Evolutionary conservation across 2,888 invertebrate species (phyloP).

Genomic region (Corythucha ciliata): DNA sequence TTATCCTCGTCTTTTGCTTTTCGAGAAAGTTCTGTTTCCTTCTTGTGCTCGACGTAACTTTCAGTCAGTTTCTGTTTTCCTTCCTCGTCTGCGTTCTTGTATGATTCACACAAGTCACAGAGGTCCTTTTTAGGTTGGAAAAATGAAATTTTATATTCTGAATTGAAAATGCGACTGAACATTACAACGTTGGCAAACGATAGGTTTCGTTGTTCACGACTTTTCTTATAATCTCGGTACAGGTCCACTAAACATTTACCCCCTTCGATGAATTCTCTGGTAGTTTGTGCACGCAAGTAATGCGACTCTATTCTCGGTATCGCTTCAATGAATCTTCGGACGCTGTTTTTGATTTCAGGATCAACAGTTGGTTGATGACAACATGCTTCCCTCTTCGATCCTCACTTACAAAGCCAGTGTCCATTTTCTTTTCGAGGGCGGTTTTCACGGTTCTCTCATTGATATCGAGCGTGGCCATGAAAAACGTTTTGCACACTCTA

Average conservation of each 20-base stretch:
- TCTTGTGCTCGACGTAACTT: neutral
- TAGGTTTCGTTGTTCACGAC: neutral
- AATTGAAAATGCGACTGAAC: slow-evolving; percentile 10
- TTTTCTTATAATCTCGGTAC: slow-evolving; percentile 4
- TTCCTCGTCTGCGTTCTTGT: neutral
- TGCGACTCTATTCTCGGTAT: slow-evolving; percentile 20
- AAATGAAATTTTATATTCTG: slow-evolving; percentile 11
- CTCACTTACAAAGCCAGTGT: slow-evolving; percentile 29
- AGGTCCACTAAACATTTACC: slow-evolving; percentile 6
- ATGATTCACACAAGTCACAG: slow-evolving; percentile 4
- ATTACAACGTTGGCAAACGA: neutral
- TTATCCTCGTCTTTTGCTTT: slow-evolving; percentile 30
- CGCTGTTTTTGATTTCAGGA: slow-evolving; percentile 2
- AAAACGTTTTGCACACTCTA: slow-evolving; percentile 1
- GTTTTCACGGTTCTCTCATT: neutral
- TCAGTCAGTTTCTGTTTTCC: slow-evolving; percentile 21
- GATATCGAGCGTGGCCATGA: neutral
- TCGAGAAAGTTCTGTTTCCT: slow-evolving; percentile 30
- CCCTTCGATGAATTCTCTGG: slow-evolving; percentile 7
- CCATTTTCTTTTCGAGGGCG: too few relatives aligned
- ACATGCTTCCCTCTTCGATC: slow-evolving; percentile 37
- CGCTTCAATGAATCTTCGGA: slow-evolving; percentile 9
- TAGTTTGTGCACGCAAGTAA: slow-evolving; percentile 21
- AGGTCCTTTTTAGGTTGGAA: slow-evolving; percentile 11
- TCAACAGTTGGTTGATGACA: slow-evolving; percentile 32